Evolutionary conservation across 2,888 invertebrate genomes (phyloP), one percentile per base, ranked within the genome.

Genomic region (Drosophila austrosaltans): DNA sequence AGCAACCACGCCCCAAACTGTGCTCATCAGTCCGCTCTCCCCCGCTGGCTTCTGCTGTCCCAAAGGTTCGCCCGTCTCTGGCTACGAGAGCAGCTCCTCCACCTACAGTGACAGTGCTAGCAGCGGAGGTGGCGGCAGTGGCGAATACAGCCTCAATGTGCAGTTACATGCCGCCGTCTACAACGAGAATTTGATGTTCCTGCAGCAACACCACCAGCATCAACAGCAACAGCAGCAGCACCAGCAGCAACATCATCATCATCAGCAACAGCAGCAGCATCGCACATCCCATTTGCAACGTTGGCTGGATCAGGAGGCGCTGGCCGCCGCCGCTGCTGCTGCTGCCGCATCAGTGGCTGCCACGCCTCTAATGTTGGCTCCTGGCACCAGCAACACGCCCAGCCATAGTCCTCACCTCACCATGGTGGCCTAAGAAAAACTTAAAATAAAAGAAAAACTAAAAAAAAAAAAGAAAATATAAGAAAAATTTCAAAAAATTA

Each of bases 81-180:
- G 91, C 64, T 93, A 91, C 89, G 93, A 91, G 90, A 93, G 91
- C 77, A 91, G 91, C 74, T 91, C 92, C 22, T 92, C 90, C 75
- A 91, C 88, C 81, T 93, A 92, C 78, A 92, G 92, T 73, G 92
- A 92, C 71, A 88, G 75, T 64, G 82, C 87, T 16, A 59, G 58
- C 58, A 42, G 40, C 39, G 57, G 57, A 20, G 39, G 57, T 10
- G 32, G 32, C 7, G 32, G 84, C 87, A 0, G 80, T 63, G 72
- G 81, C 71, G 77, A 76, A 68, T 94, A 93, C 87, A 93, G 93
- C 85, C 87, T 94, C 83, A 93, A 93, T 81, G 92, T 94, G 86
- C 94, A 94, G 91, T 89, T 94, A 79, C 93, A 93, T 74, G 92
- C 94, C 71, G 92, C 94, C 76, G 93, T 94, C 78, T 94, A 93